Conservation (phyloP, 2,113 vertebrate genomes). For the Coturnix japonica region DNA sequence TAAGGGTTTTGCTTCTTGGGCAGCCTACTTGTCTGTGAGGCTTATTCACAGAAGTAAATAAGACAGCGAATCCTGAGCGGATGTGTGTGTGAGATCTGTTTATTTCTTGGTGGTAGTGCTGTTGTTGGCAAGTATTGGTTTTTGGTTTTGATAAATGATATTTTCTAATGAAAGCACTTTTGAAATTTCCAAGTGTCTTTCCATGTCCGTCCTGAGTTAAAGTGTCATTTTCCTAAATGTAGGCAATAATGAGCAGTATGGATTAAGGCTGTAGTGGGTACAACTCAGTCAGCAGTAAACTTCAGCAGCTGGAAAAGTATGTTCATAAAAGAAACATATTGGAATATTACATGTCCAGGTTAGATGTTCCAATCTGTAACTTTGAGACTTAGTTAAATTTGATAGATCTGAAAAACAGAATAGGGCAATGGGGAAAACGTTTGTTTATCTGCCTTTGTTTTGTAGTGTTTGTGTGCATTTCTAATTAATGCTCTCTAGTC, state of each 20-base stretch:
- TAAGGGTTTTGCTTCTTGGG: background rate
- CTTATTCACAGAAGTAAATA: background rate
- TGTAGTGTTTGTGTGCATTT: background rate
- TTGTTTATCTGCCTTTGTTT: background rate
- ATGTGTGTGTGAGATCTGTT: background rate
- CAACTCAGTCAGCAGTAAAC: background rate
- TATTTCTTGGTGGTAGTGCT: background rate
- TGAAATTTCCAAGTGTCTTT: background rate
- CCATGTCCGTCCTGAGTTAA: background rate
- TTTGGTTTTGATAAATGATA: accelerated
- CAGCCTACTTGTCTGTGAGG: background rate
- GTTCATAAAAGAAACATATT: background rate
- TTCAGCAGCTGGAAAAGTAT: background rate
- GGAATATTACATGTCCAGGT: background rate
- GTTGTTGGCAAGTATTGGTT: background rate
- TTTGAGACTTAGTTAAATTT: background rate
- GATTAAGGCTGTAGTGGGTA: background rate
- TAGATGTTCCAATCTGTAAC: background rate
- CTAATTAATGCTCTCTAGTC: background rate
- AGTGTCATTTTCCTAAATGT: background rate
- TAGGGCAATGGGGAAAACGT: background rate
- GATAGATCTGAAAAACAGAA: background rate
- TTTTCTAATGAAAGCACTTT: background rate
- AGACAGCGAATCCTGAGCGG: background rate
- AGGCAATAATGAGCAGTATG: background rate